Conservation (phyloP, 2,113 vertebrate species). For the Thamnaconus septentrionalis region DNA sequence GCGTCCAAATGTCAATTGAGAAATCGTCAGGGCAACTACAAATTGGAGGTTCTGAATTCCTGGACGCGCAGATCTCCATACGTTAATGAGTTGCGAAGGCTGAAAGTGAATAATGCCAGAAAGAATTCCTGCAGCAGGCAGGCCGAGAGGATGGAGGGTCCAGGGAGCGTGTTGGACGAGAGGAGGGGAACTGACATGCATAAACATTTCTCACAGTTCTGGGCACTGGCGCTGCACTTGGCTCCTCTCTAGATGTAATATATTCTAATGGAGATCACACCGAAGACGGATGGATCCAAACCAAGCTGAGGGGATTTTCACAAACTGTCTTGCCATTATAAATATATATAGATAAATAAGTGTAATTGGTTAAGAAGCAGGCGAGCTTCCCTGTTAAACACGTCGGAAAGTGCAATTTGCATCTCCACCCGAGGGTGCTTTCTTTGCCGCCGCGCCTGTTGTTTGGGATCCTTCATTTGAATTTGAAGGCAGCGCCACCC, state of each 20-base stretch:
- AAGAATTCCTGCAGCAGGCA: conserved; percentile 23
- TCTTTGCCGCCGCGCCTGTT: conserved; percentile 1
- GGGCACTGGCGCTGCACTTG: conserved; percentile 20
- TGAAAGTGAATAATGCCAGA: conserved; percentile 31
- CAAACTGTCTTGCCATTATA: conserved; percentile 10
- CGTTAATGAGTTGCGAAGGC: conserved; percentile 31
- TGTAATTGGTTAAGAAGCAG: conserved; percentile 31
- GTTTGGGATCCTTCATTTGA: conserved; percentile 27
- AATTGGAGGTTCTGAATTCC: conserved; percentile 65
- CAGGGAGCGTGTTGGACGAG: too few relatives aligned
- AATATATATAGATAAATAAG: conserved; percentile 13
- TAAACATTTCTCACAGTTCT: conserved; percentile 34
- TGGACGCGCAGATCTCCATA: conserved; percentile 44
- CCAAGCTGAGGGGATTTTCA: conserved; percentile 22
- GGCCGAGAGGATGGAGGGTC: neutral
- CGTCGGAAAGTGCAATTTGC: conserved; percentile 24
- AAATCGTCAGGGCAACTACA: conserved; percentile 62
- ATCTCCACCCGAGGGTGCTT: conserved; percentile 8
- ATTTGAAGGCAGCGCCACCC: conserved; percentile 25
- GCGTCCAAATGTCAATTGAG: conserved; percentile 61
- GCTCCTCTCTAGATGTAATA: conserved; percentile 22
- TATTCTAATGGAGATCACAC: conserved; percentile 18
- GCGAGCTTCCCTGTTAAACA: conserved; percentile 4
- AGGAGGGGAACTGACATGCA: conserved; percentile 10
- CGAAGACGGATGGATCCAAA: conserved; percentile 15